phyloP scores from a whole-genome alignment of 2,888 invertebrate species.

The Acleris literana region DNA sequence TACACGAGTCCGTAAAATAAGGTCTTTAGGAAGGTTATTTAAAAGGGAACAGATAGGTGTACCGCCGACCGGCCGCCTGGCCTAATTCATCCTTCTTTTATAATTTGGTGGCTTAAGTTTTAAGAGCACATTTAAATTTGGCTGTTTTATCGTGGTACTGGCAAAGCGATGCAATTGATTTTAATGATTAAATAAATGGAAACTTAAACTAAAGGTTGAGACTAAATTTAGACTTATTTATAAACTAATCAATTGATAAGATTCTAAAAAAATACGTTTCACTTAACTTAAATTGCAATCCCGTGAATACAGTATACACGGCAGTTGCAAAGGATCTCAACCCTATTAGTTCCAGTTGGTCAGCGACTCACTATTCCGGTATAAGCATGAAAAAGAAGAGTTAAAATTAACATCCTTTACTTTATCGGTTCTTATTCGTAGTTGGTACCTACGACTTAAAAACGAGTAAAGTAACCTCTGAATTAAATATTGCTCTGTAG shows the following conservation, averaged over 20 bases:
- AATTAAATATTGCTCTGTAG: background rate
- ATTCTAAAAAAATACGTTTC: background rate
- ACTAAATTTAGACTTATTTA: too few relatives aligned
- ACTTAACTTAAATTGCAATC: background rate
- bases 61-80: background rate
- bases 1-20: slow-evolving; percentile 25
- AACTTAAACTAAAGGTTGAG: too few relatives aligned
- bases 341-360: slow-evolving; percentile 8
- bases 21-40: slow-evolving; percentile 25
- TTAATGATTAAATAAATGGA: too few relatives aligned
- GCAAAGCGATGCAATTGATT: too few relatives aligned
- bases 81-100: slow-evolving; percentile 6
- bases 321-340: background rate
- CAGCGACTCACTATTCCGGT: background rate
- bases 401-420: background rate
- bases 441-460: too few relatives aligned
- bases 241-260: too few relatives aligned
- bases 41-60: slow-evolving; percentile 25
- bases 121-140: background rate
- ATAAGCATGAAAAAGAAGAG: background rate
- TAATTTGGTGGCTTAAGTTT: background rate
- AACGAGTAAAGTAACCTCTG: too few relatives aligned
- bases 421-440: too few relatives aligned
- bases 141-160: too few relatives aligned
- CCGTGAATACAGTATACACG: background rate